These are phyloP conservation scores for Notospermus geniculatus DNA, from an alignment of 1,140 invertebrate genomes.

Conservation along the genomic window DNA sequence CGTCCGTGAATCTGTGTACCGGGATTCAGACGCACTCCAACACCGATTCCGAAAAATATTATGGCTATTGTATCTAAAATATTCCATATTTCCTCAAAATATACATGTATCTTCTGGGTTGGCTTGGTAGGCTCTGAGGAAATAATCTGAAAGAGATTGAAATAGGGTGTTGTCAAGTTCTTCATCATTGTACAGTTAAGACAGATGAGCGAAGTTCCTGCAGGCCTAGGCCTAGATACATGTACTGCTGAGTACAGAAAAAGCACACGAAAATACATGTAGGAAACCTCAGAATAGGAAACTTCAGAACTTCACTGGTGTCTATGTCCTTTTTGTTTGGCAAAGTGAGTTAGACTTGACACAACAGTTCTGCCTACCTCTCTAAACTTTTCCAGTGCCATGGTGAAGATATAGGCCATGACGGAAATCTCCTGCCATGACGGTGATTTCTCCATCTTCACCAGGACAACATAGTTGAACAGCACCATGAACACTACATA, in stretches of 20 bases:
- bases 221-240: no score
- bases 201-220: no score
- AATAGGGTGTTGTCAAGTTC: no score
- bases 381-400: conserved; percentile 89
- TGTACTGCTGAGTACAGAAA: no score
- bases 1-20: conserved; percentile 67
- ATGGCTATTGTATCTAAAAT: conserved; percentile 49
- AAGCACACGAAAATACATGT: no score
- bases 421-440: conserved; percentile 85
- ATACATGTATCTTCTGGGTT: conserved; percentile 47
- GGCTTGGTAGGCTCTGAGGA: conserved; percentile 48
- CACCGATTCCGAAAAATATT: conserved; percentile 65
- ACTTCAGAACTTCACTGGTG: no score
- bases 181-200: no score
- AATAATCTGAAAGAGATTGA: conserved; percentile 38
- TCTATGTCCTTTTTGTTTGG: no score
- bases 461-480: conserved; percentile 88
- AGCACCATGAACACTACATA: conserved; percentile 89
- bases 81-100: conserved; percentile 52
- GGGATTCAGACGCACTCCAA: conserved; percentile 70
- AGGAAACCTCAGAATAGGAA: no score
- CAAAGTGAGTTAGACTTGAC: no score
- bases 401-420: conserved; percentile 83
- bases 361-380: conserved; percentile 70
- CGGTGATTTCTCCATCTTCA: conserved; percentile 74